These are phyloP conservation scores for Vicugna pacos DNA, from an alignment of 2,113 vertebrate species.

Conservation along the genomic window DNA sequence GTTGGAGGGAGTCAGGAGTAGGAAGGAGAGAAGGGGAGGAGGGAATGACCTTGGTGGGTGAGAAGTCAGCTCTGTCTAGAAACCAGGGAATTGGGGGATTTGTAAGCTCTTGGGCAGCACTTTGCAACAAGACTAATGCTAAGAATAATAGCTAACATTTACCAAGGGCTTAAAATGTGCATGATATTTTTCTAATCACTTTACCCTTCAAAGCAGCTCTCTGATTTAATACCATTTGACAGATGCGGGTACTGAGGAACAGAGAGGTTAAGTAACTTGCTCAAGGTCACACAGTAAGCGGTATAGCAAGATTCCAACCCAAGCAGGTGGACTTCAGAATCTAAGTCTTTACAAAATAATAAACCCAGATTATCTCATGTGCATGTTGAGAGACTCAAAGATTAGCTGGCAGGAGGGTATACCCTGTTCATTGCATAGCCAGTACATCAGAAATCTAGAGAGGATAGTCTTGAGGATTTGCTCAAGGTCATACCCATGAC, in stretches of 20 bases:
- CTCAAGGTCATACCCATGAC: neutral
- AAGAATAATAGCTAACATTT: neutral
- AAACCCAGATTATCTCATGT: neutral
- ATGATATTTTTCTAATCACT: neutral
- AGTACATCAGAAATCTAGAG: neutral
- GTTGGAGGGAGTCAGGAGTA: neutral
- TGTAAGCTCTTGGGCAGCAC: slow-evolving; percentile 29
- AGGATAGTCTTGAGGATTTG: neutral
- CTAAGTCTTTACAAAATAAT: neutral
- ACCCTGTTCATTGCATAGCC: neutral
- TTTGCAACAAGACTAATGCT: neutral
- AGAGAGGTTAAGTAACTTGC: neutral
- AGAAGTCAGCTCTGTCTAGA: slow-evolving; percentile 21
- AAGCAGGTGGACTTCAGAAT: neutral
- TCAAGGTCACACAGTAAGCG: neutral
- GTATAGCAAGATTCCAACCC: neutral
- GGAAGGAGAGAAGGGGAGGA: neutral
- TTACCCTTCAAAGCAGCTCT: neutral
- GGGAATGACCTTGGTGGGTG: slow-evolving; percentile 35
- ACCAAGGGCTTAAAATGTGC: neutral
- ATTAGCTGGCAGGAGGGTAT: no score
- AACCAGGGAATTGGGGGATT: slow-evolving; percentile 2
- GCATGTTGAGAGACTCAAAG: neutral
- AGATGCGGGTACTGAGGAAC: neutral
- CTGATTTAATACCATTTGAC: neutral